Percentiles rank a stretch among this genome's conserved stretches.
phyloP scores from a whole-genome alignment of 2,113 vertebrate species.

The Oryzias curvinotus region DNA sequence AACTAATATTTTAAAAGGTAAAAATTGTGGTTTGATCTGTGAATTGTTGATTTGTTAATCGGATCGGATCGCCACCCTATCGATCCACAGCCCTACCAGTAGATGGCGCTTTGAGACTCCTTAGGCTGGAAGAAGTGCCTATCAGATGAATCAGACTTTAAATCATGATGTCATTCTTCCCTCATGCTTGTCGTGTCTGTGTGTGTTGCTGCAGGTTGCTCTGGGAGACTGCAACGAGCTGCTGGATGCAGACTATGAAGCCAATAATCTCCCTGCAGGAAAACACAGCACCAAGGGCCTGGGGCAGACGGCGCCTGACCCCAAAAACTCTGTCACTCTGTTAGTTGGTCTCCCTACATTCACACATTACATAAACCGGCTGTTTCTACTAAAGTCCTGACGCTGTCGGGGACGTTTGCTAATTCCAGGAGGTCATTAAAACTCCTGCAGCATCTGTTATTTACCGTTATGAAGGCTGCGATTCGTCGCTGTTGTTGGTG shows the following conservation, averaged over 20 bases:
- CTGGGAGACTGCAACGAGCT: constrained; percentile 85
- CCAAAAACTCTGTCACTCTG: constrained; percentile 71
- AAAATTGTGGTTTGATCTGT: too few relatives aligned
- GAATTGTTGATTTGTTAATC: too few relatives aligned
- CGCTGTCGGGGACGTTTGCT: too few relatives aligned
- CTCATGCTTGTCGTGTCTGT: neutral
- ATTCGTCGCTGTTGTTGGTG: too few relatives aligned
- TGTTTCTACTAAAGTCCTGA: too few relatives aligned
- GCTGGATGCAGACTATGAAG: constrained; percentile 80
- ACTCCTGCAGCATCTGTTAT: too few relatives aligned
- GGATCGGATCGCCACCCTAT: too few relatives aligned
- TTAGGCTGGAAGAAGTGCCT: neutral
- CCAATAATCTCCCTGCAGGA: constrained; percentile 74
- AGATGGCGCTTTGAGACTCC: neutral
- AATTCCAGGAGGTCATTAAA: too few relatives aligned
- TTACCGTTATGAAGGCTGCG: too few relatives aligned
- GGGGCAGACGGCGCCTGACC: constrained; percentile 83
- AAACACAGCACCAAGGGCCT: constrained; percentile 89
- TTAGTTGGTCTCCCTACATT: constrained; percentile 64
- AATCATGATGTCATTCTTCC: too few relatives aligned
- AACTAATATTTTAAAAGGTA: too few relatives aligned
- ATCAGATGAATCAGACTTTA: neutral
- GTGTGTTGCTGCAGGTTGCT: constrained; percentile 79
- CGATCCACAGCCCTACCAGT: neutral
- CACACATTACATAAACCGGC: neutral